Conservation (phyloP, 1,140 invertebrate genomes). For the Pomacea maculata region DNA sequence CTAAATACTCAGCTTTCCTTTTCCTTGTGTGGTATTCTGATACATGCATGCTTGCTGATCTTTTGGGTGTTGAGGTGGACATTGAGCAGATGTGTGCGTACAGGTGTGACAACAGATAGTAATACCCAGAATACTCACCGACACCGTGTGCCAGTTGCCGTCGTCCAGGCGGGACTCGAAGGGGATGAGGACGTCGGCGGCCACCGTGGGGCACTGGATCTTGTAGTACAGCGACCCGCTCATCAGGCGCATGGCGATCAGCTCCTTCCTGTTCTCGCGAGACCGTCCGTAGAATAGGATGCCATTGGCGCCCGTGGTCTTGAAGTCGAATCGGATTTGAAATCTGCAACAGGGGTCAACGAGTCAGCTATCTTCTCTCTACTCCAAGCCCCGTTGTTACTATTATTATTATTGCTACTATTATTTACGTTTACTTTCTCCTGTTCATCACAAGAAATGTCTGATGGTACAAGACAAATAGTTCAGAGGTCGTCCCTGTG, state of each 20-base stretch:
- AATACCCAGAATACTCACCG: background rate
- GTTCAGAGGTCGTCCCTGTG: background rate
- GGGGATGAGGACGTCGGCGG: constrained; percentile 25
- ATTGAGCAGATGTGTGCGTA: too few species aligned
- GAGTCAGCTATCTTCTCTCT: too few species aligned
- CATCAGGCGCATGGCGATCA: constrained; percentile 20
- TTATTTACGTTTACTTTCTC: background rate
- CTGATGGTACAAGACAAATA: too few species aligned
- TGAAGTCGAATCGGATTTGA: constrained; percentile 26
- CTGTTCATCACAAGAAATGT: background rate
- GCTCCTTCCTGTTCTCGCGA: background rate
- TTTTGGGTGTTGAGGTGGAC: too few species aligned
- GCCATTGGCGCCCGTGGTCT: constrained; percentile 14
- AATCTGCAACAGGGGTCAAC: constrained; percentile 9
- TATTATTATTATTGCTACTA: too few species aligned
- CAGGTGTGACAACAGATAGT: too few species aligned
- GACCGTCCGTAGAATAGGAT: constrained; percentile 29
- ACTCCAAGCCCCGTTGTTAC: too few species aligned
- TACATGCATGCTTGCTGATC: too few species aligned
- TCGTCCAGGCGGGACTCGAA: constrained; percentile 22
- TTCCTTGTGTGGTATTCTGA: too few species aligned
- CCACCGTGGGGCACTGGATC: constrained; percentile 27
- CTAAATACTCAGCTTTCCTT: background rate
- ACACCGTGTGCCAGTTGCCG: constrained; percentile 29
- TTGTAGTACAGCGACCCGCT: constrained; percentile 27